Conservation (phyloP, 2,113 vertebrate species). For the Phodopus roborovskii region DNA sequence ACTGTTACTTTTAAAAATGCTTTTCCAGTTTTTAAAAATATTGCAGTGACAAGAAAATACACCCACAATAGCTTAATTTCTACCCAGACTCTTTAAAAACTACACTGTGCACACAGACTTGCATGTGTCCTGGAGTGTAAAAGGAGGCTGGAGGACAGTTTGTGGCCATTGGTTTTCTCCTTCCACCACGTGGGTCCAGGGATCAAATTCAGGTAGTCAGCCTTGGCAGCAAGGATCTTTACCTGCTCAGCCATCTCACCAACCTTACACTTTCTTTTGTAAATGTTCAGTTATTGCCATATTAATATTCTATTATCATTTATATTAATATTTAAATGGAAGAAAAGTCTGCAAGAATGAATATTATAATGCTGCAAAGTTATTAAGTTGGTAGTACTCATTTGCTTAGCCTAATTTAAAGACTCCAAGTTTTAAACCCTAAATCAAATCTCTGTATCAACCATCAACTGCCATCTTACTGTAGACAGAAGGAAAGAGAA, state of each 20-base stretch:
- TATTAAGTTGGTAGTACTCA: conserved; percentile 33
- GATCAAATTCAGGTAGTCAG: not conserved
- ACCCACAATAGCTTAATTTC: conserved; percentile 34
- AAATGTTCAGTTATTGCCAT: conserved; percentile 6
- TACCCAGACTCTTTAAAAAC: not conserved
- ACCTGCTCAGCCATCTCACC: not conserved
- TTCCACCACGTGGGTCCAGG: not conserved
- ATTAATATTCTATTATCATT: not conserved
- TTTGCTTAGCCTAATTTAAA: conserved; percentile 25
- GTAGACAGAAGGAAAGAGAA: not conserved
- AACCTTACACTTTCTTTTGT: not conserved
- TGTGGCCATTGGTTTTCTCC: not conserved
- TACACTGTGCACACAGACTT: not conserved
- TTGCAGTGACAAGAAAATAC: not conserved
- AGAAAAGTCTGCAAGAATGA: conserved; percentile 5
- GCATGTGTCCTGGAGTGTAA: not conserved
- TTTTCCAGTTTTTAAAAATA: conserved; percentile 36
- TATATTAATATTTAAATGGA: not conserved
- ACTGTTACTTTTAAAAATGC: conserved; percentile 35
- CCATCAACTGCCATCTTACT: not conserved
- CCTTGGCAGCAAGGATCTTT: not conserved
- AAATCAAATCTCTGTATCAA: not conserved
- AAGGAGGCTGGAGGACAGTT: not conserved
- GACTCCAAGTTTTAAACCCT: not conserved
- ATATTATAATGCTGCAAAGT: not conserved